Evolutionary conservation across 1,140 invertebrate genomes (phyloP), one percentile per base, ranked within the genome.

Genomic region (Drosophila willistoni): DNA sequence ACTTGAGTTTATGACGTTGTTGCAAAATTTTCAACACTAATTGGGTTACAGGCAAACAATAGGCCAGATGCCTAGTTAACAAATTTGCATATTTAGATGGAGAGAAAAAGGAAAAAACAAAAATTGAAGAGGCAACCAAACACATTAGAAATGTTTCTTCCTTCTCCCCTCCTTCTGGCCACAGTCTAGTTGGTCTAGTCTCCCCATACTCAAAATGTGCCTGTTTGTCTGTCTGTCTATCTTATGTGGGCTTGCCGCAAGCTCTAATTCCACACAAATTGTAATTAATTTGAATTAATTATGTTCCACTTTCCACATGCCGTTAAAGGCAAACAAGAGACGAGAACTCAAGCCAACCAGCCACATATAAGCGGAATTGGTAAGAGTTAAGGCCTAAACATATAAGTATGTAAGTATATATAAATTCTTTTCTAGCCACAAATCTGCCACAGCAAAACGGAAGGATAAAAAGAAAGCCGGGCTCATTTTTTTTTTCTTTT

Each of bases 271-370:
- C 84, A 89, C 80, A 89, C 85, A 89, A 89, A 89, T 90, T 87
- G 84, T 84, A 89, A 89, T 89, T 89, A 89, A 89, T 89, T 89
- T 89, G 85, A 89, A 89, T 89, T 89, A 89, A 89, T 89, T 89
- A 89, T 89, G 84, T 89, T 82, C 77, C 81, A 81, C 84, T 83
- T 86, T 77, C 76, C 71, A 79, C 82, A 82, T 82, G 84, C 83
- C 77, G 71, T 72, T 67, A 78, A 57, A 60, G 69, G 65, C 80
- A 89, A 83, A 83, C 77, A 80, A 51, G 67, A 56, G 25, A 61
- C 42, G 39, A 12, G 34, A 36, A 36, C 34, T 10, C 34, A 9
- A 62, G 47, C 29, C 39, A 54, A 47, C 64, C 64, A 47, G 55
- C 67, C 54, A 68, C 74, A 71, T 65, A 79, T 68, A 17, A 71